Base-by-base conservation (phyloP, 2,113 vertebrate genomes). In the Leptobrachium leishanense region DNA sequence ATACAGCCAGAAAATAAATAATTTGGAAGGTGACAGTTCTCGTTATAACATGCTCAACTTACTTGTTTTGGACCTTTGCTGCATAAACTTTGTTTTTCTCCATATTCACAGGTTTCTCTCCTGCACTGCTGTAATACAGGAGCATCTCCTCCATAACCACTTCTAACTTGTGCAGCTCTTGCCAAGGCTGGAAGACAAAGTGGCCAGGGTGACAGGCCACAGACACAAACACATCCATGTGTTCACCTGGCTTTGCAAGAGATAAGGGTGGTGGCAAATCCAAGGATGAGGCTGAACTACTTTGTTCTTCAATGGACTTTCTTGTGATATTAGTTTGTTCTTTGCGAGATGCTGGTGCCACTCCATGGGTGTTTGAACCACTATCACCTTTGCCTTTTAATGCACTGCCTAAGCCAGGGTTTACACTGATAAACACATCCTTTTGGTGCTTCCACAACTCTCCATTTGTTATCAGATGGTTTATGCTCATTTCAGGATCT, bases 101-200 rank as follows among this genome's bases (percentile, higher is more conserved):
- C 15, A 96, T 67, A 0, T 75, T 53, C 12, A 88, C 39, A 1
- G 80, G 79, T 69, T 82, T 87, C 83, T 94, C 93, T 65, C 89
- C 91, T 2, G 84, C 86, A 66, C 89, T 90, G 59, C 96, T 97
- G 79, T 98, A 98, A 82, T 93, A 93, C 1, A 98, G 89, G 62
- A 97, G 91, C 97, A 98, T 98, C 86, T 97, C 96, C 64, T 97
- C 96, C 95, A 98, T 96, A 50, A 99, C 82, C 63, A 95, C 93
- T 6, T 94, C 93, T 82, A 99, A 87, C 59, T 96, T 96, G 83
- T 95, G 95, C 31, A 96, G 88, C 68, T 97, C 93, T 82, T 96
- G 91, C 96, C 95, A 98, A 0, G 90, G 92, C 87, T 98, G 97
- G 81, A 98, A 85, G 83, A 98, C 92, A 83, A 99, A 99, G 87